These are phyloP conservation scores for Balaenoptera acutorostrata DNA, from an alignment of 2,113 vertebrate species.

Conservation along the genomic window DNA sequence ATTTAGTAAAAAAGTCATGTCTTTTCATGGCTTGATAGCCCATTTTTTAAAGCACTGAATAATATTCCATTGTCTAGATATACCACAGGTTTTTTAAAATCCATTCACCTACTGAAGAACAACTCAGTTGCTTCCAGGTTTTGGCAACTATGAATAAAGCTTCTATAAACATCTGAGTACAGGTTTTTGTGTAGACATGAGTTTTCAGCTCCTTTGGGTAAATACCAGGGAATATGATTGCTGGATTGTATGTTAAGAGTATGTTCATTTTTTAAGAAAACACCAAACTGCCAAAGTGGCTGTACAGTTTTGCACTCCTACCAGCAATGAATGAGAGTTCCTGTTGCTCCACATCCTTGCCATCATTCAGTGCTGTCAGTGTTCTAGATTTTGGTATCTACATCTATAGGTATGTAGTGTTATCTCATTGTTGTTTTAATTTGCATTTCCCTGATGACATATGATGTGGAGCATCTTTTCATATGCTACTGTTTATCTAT, in stretches of 20 bases:
- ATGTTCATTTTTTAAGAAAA: neutral
- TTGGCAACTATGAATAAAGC: neutral
- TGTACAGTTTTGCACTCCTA: too few relatives aligned
- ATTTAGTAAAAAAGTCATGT: neutral
- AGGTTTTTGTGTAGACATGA: neutral
- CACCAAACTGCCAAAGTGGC: neutral
- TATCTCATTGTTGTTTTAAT: neutral
- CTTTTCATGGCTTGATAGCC: neutral
- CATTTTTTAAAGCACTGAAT: neutral
- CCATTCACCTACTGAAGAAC: neutral
- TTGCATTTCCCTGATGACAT: neutral
- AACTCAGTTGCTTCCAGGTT: neutral
- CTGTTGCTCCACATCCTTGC: neutral
- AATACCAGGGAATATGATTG: neutral
- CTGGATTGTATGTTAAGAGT: neutral
- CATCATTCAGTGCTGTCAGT: rapidly evolving
- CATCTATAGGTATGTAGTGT: neutral
- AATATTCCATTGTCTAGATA: neutral
- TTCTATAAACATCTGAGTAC: neutral
- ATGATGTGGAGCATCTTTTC: neutral
- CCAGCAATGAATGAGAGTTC: neutral
- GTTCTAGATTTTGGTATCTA: neutral
- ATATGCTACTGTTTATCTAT: neutral
- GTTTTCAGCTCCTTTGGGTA: neutral
- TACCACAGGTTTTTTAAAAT: neutral